phyloP scores from a whole-genome alignment of 2,888 invertebrate genomes.

The Papilio gigon region DNA sequence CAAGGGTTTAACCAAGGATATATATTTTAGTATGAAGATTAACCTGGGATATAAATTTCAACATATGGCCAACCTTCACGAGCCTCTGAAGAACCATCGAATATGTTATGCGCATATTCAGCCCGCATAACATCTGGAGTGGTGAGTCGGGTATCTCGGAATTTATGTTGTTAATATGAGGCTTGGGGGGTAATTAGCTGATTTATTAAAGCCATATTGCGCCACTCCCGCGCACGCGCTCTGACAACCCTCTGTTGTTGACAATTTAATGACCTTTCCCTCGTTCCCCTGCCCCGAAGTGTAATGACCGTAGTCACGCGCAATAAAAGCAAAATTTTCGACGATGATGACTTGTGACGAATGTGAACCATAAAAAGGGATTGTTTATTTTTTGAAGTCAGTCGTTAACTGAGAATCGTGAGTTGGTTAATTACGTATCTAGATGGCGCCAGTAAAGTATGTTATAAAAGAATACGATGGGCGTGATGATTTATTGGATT shows the following conservation, averaged over 20 bases:
- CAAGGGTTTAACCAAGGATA: slow-evolving; percentile 28
- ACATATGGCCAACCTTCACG: slow-evolving; percentile 34
- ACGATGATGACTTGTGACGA: slow-evolving; percentile 55
- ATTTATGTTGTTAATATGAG: slow-evolving; percentile 81
- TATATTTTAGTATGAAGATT: slow-evolving; percentile 34
- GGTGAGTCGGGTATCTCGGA: slow-evolving; percentile 68
- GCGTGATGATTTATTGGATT: neutral
- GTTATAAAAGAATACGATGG: neutral
- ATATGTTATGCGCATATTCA: slow-evolving; percentile 68
- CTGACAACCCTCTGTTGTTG: slow-evolving; percentile 68
- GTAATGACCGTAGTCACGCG: slow-evolving; percentile 50
- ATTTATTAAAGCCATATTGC: slow-evolving; percentile 76
- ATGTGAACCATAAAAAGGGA: slow-evolving; percentile 30
- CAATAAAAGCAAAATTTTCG: slow-evolving; percentile 57
- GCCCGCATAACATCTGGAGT: slow-evolving; percentile 71
- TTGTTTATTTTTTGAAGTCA: slow-evolving; percentile 34
- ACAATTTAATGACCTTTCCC: slow-evolving; percentile 67
- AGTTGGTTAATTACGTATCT: slow-evolving; percentile 26
- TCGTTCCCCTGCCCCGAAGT: slow-evolving; percentile 38
- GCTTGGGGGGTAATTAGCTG: slow-evolving; percentile 77
- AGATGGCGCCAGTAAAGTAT: slow-evolving; percentile 7
- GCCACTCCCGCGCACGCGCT: slow-evolving; percentile 63
- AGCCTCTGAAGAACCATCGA: slow-evolving; percentile 46
- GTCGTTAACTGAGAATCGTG: slow-evolving; percentile 33
- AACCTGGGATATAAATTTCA: slow-evolving; percentile 40